Base-by-base conservation (phyloP, 2,113 vertebrate genomes). In the Alexandromys fortis region DNA sequence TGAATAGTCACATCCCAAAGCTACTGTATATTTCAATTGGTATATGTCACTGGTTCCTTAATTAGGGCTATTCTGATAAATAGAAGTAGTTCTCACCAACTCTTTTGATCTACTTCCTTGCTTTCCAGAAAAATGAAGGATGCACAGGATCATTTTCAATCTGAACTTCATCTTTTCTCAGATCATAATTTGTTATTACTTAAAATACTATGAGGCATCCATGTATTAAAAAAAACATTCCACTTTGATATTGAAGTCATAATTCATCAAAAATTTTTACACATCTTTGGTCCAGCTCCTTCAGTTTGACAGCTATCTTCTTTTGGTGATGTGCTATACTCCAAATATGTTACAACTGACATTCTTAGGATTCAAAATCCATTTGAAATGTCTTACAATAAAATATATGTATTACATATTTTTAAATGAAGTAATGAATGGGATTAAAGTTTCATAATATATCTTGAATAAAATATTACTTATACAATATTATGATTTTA, bases 161-260 rank as follows among this genome's bases (percentile, higher is more conserved):
- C 86, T 92, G 49, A 82, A 89, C 16, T 90, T 89, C 76, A 75
- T 89, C 86, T 67, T 79, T 70, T 22, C 8, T 90, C 55, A 85
- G 63, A 45, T 4, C 67, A 35, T 55, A 82, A 28, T 82, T 82
- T 61, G 49, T 30, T 70, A 86, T 82, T 65, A 21, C 70, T 82
- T 82, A 73, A 88, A 93, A 70, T 76, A 3, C 4, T 93, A 0
- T n/a, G 24, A 86, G 12, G 3, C 14, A 92, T 92, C 42, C 55
- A 47, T 33, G 26, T 89, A 47, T 63, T 87, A 73, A 21, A 30
- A 83, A 11, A 0, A 49, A 49, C 24, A 58, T 87, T 82, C 24
- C 67, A 85, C n/a, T 55, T 96, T 86, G 30, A 7, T 86, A 16
- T 76, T 85, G 11, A 68, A 85, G 33, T 81, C 21, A 91, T 2